A percentile compares a stretch with the other conserved stretches of the same genome.
Evolutionary conservation across 1,140 invertebrate genomes (phyloP).

Genomic region (Trachymyrmex cornetzi): DNA sequence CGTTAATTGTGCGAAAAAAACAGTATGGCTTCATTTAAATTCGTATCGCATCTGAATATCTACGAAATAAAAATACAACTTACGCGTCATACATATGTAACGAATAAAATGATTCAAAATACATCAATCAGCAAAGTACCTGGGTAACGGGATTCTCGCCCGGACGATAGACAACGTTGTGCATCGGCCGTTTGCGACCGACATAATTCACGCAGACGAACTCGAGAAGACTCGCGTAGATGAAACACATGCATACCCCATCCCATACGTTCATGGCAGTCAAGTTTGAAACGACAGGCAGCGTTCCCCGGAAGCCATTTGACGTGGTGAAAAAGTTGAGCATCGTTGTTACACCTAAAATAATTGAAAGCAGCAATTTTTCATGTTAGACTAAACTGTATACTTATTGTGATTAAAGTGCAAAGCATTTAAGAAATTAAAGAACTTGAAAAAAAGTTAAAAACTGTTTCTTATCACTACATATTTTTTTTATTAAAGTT

Average conservation of each 20-base stretch:
- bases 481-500: no score
- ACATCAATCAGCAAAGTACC: slow-evolving; percentile 87
- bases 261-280: slow-evolving; percentile 99
- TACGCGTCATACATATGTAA: slow-evolving; percentile 5
- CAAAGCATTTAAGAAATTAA: background rate
- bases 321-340: slow-evolving; percentile 99
- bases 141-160: slow-evolving; percentile 96
- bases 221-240: slow-evolving; percentile 96
- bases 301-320: slow-evolving; percentile 94
- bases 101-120: slow-evolving; percentile 53
- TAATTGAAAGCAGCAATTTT: background rate
- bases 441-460: no score
- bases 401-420: background rate
- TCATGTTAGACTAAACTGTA: background rate
- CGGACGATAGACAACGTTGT: slow-evolving; percentile 95
- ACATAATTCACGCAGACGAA: slow-evolving; percentile 98
- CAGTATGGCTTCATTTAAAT: slow-evolving; percentile 45
- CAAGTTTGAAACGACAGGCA: slow-evolving; percentile 97
- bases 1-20: slow-evolving; percentile 32
- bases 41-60: background rate
- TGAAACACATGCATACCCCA: slow-evolving; percentile 98
- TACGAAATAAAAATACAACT: background rate
- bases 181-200: slow-evolving; percentile 94
- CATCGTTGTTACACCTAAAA: slow-evolving; percentile 97
- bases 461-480: no score